Conservation (phyloP, 2,113 vertebrate genomes). For the Macquaria ambigua region DNA sequence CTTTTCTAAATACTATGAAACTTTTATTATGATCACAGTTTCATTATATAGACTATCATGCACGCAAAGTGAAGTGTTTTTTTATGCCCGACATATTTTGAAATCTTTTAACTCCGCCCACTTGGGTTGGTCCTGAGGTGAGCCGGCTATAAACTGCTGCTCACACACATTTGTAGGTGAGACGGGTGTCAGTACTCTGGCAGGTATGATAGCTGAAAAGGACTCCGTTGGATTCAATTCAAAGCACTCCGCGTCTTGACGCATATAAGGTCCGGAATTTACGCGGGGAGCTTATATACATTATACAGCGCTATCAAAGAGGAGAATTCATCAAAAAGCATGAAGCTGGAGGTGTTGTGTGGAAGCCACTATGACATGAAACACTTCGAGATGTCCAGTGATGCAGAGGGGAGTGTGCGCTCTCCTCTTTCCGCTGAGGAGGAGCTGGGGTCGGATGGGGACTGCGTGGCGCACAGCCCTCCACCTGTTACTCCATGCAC, state of each 20-base stretch:
- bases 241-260: slow-evolving; percentile 43
- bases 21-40: neutral
- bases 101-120: slow-evolving; percentile 69
- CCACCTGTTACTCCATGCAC: slow-evolving; percentile 58
- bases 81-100: slow-evolving; percentile 19
- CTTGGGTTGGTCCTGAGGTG: slow-evolving; percentile 80
- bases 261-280: slow-evolving; percentile 17
- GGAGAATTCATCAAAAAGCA: slow-evolving; percentile 53
- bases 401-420: slow-evolving; percentile 81
- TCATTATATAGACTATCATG: neutral
- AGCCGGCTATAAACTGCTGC: slow-evolving; percentile 77
- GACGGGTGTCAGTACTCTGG: slow-evolving; percentile 39
- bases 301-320: too few species aligned
- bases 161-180: slow-evolving; percentile 65
- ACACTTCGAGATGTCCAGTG: slow-evolving; percentile 74
- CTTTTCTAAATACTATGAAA: neutral
- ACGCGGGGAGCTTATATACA: slow-evolving; percentile 5
- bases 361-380: slow-evolving; percentile 82
- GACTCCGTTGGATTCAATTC: slow-evolving; percentile 6
- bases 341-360: slow-evolving; percentile 91
- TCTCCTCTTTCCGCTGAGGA: slow-evolving; percentile 85
- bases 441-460: slow-evolving; percentile 94
- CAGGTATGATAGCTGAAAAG: slow-evolving; percentile 53
- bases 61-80: slow-evolving; percentile 23
- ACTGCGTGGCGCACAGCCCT: slow-evolving; percentile 91